Evolutionary conservation across 2,888 invertebrate species (phyloP), one percentile per base, ranked within the genome.

Genomic region (Drosophila lacicola): DNA sequence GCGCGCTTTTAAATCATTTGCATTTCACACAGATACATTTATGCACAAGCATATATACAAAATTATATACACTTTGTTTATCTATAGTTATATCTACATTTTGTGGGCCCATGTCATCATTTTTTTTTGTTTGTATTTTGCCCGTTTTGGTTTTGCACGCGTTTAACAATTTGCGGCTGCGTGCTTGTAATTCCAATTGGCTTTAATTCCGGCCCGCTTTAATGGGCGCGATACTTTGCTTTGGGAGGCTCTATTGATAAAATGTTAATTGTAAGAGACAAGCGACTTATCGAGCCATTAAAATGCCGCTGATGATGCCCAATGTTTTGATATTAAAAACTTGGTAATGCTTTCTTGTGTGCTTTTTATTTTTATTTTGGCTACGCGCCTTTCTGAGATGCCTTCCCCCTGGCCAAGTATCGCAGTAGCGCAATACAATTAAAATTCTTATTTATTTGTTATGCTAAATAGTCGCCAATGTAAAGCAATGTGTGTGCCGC

Each of bases 111-210:
- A 29, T 29, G 8, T 29, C 29, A 29, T 29, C 29, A 33, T 69
- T 42, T 57, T 49, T 70, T 64, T 49, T 56, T n/a, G 11, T 57
- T 34, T 62, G 17, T 41, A 41, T 36, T 45, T 55, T 25, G 13
- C 11, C 37, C 37, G 9, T 61, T 74, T 78, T 70, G 74, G 61
- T 37, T 44, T 10, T 73, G 73, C 88, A 84, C 82, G 58, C 82
- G 82, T 70, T 64, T 9, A 68, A 45, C 70, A 82, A 66, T 87
- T 71, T 58, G 63, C 39, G 62, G 0, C 42, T 82, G 69, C 88
- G 88, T 83, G 82, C 65, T 66, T 72, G 70, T 42, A 80, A 80
- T 83, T 45, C 47, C 60, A 86, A 88, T 58, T 53, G 42, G n/a
- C 21, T 57, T 80, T 56, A 72, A 80, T 78, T 72, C 69, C 70